Base-by-base conservation (phyloP, 2,797 vertebrate species). In the Rhincodon typus region DNA sequence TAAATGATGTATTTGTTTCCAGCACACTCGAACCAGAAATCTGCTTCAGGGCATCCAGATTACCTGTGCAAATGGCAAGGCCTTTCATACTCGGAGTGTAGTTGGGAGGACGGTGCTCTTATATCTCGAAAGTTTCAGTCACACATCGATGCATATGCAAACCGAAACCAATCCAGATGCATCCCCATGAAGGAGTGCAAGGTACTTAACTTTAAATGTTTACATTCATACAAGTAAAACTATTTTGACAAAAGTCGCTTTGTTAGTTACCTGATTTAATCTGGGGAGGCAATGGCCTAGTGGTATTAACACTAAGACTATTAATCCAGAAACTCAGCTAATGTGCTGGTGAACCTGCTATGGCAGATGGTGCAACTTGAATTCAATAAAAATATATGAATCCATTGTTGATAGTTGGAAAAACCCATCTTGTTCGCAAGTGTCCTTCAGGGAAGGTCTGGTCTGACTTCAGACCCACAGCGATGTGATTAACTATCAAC, bases 1-100 rank as follows among this genome's bases (percentile, higher is more conserved):
- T 95, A 67, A 88, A 79, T 95, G 77, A 86, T 46, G 38, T 77
- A 46, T 57, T 95, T 72, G 12, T 77, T 53, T 74, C 30, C 97
- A 99, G 99, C 98, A 96, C 99, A 99, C 98, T 99, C 99, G 95
- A 99, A 99, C 97, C 99, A 99, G 97, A 99, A 99, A 96, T 99
- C 99, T 70, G 98, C 98, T 0, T 99, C 99, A 90, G 99, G 99
- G 96, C 99, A 98, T 97, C 99, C 99, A 93, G 99, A 99, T 97
- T 99, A 99, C 97, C 98, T 99, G 42, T 99, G 99, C 97, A 99
- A 99, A 96, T 99, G 99, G 99, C 99, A 99, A 96, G 99, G 99
- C 91, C 98, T 99, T 95, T 97, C 99, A 0, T 99, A 99, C 96
- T 99, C 98, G 0, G 99, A 99, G 96, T 99, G 99, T 97, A 99